Percentiles rank a stretch among this genome's conserved stretches.
These are phyloP conservation scores for Hiodon alosoides DNA, from an alignment of 2,113 vertebrate genomes.

Conservation along the genomic window DNA sequence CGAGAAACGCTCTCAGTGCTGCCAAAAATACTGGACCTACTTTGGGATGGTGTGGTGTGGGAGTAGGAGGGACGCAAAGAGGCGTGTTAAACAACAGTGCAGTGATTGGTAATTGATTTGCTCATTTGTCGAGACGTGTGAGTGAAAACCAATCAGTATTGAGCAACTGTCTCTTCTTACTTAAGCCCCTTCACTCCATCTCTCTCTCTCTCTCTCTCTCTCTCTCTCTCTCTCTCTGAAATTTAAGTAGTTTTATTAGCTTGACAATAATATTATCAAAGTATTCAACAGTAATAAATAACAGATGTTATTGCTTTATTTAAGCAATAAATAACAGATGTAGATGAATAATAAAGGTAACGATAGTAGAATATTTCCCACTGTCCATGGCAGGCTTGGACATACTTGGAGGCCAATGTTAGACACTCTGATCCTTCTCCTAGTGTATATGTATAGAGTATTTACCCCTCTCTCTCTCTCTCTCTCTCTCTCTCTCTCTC, in stretches of 20 bases:
- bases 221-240: too few species aligned
- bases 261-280: too few species aligned
- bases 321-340: too few species aligned
- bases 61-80: conserved; percentile 45
- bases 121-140: conserved; percentile 61
- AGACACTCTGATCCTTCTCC: too few species aligned
- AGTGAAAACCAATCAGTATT: conserved; percentile 57
- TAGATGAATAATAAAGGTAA: too few species aligned
- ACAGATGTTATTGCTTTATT: too few species aligned
- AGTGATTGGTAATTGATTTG: conserved; percentile 70
- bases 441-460: not conserved
- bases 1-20: conserved; percentile 38
- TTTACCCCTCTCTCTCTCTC: conserved; percentile 26
- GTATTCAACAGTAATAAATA: too few species aligned
- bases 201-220: conserved; percentile 21
- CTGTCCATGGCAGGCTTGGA: too few species aligned
- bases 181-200: conserved; percentile 28
- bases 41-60: conserved; percentile 29
- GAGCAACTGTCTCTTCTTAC: conserved; percentile 51
- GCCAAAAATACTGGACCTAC: conserved; percentile 44
- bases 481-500: conserved; percentile 25
- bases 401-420: too few species aligned
- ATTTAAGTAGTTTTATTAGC: too few species aligned
- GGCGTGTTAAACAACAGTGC: conserved; percentile 62
- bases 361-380: too few species aligned